These are phyloP conservation scores for Bucco capensis DNA, from an alignment of 2,113 vertebrate genomes.

Conservation along the genomic window DNA sequence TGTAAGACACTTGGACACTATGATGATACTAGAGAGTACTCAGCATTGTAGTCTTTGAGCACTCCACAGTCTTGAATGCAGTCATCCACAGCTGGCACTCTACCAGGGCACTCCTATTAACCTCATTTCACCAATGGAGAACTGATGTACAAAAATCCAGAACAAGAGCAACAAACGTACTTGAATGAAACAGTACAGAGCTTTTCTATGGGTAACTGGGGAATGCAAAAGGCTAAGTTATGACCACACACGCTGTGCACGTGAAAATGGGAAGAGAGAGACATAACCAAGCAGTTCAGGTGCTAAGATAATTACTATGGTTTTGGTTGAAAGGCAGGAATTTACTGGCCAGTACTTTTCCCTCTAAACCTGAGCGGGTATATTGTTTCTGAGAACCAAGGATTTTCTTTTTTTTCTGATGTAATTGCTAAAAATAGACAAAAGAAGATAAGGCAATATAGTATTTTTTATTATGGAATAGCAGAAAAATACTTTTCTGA, in stretches of 20 bases:
- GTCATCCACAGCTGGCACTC: not conserved
- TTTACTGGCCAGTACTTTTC: not conserved
- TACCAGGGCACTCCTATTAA: not conserved
- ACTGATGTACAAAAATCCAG: not conserved
- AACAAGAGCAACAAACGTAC: not conserved
- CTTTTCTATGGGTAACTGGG: not conserved
- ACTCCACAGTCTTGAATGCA: not conserved
- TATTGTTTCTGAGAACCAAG: not conserved
- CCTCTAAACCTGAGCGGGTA: not conserved
- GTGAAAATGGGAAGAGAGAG: not conserved
- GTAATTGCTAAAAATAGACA: not conserved
- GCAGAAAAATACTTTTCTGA: not conserved
- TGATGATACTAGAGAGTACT: not conserved
- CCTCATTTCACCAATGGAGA: not conserved
- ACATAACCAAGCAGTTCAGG: not conserved
- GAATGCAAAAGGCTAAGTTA: not conserved
- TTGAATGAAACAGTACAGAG: not conserved
- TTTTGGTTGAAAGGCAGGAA: not conserved
- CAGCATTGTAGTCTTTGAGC: not conserved
- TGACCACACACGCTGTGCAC: fast-evolving
- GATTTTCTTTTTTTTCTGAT: not conserved
- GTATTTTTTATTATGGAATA: not conserved
- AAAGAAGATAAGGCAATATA: not conserved
- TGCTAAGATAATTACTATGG: not conserved
- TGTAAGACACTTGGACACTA: not conserved